Evolutionary conservation across 1,140 invertebrate genomes (phyloP), one percentile per base, ranked within the genome.

Genomic region (Leptoteleia sp.): DNA sequence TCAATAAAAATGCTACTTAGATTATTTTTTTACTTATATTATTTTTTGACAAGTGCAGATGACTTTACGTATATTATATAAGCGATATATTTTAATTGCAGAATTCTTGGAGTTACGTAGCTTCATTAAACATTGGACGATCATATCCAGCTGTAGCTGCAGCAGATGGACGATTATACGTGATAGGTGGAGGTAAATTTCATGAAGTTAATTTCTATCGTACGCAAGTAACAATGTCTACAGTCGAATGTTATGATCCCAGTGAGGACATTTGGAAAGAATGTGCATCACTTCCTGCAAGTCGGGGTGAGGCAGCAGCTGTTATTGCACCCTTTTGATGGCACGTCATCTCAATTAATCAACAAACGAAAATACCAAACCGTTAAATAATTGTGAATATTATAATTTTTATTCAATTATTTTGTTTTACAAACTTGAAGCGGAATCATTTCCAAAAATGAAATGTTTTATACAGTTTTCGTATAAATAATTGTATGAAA

Each of bases 61-160:
- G n/a, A n/a, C n/a, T n/a, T n/a, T n/a, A n/a, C n/a, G n/a, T n/a
- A n/a, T n/a, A n/a, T n/a, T n/a, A n/a, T n/a, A n/a, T n/a, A n/a
- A n/a, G n/a, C n/a, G n/a, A n/a, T n/a, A n/a, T n/a, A n/a, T n/a
- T n/a, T n/a, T n/a, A n/a, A n/a, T 47, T 77, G 15, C 83, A 96
- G 93, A 93, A 96, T 84, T 92, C 92, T 84, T 97, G 96, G 95
- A 92, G 89, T 48, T 92, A 91, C 19, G 92, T 97, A 22, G 91
- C 93, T 25, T 91, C 93, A 5, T 93, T 97, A 91, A 92, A 92
- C 17, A 91, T 93, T 17, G 93, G 92, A 54, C 91, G 96, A 77
- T 95, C 95, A 13, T 95, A 94, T 84, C 95, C 95, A 17, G 95
- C 95, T 42, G 95, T 96, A 29, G 94, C 94, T 19, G 94, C 96